phyloP scores from a whole-genome alignment of 1,140 invertebrate species.

The Heliconius hewitsoni region DNA sequence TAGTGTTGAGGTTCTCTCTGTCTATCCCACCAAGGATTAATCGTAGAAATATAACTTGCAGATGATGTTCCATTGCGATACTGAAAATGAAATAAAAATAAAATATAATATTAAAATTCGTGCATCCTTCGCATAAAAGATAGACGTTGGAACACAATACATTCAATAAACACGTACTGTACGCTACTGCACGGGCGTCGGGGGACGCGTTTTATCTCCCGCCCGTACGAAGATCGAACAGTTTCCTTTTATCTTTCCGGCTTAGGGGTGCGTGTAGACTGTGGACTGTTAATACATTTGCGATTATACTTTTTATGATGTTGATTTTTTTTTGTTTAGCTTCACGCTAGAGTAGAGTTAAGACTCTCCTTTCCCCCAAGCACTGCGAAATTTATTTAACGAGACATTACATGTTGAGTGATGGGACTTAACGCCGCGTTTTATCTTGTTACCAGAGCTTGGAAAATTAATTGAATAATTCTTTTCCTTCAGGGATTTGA shows the following conservation, averaged over 20 bases:
- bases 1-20: too few species aligned
- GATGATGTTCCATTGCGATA: too few species aligned
- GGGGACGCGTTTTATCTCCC: constrained; percentile 30
- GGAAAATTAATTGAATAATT: too few species aligned
- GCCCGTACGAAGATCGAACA: constrained; percentile 30
- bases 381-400: too few species aligned
- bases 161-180: constrained; percentile 35
- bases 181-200: neutral
- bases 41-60: too few species aligned
- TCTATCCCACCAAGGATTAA: too few species aligned
- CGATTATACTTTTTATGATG: neutral
- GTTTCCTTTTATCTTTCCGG: constrained; percentile 27
- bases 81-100: neutral
- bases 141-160: neutral
- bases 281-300: neutral
- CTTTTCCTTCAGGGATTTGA: too few species aligned
- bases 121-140: neutral
- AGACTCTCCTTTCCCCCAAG: too few species aligned
- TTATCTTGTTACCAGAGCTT: too few species aligned
- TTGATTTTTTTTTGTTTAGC: neutral
- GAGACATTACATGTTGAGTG: too few species aligned
- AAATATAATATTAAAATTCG: neutral
- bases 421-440: too few species aligned
- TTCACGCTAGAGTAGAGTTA: too few species aligned
- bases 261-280: neutral